Evolutionary conservation across 1,140 invertebrate species (phyloP), one percentile per base, ranked within the genome.

Genomic region (Trichonephila inaurata): DNA sequence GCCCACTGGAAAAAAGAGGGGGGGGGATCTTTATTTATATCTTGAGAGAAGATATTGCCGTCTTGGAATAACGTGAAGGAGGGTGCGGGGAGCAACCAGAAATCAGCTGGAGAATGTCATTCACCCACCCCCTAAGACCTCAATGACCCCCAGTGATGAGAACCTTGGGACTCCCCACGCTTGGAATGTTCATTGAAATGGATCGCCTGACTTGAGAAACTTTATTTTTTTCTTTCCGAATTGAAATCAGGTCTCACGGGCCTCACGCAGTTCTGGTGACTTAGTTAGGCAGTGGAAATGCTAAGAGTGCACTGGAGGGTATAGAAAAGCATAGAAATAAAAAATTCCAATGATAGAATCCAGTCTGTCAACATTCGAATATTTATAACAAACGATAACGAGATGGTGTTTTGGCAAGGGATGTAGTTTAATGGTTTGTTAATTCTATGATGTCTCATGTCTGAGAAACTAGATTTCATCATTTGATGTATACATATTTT

Each of bases 61-160:
- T 24, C 72, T 24, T 18, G 61, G 62, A 21, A 77, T 51, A 44
- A 60, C 18, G 82, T 33, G 14, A 40, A 28, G 28, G 72, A 33
- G 83, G 83, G 83, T 24, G 83, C 0, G 5, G 51, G 51, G 51
- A 51, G 51, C 51, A 51, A 51, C 51, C 10, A 85, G 60, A 66
- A 92, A 61, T 92, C 81, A 85, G 82, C 82, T 92, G 91, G 91
- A 62, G 91, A 92, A 66, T 87, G 91, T 92, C 91, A 92, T 87
- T 92, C 91, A 92, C 58, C 83, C 64, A 61, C 91, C 77, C 89
- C 60, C 64, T 24, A 40, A 24, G 28, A 83, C 69, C 91, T 83
- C 83, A 64, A 21, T 72, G 62, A 77, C 83, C 44, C n/a, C 58
- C 83, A 85, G 83, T 60, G 83, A 85, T 85, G 83, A 85, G 83